These are phyloP conservation scores for Gila orcuttii DNA, from an alignment of 2,113 vertebrate species.

Conservation along the genomic window DNA sequence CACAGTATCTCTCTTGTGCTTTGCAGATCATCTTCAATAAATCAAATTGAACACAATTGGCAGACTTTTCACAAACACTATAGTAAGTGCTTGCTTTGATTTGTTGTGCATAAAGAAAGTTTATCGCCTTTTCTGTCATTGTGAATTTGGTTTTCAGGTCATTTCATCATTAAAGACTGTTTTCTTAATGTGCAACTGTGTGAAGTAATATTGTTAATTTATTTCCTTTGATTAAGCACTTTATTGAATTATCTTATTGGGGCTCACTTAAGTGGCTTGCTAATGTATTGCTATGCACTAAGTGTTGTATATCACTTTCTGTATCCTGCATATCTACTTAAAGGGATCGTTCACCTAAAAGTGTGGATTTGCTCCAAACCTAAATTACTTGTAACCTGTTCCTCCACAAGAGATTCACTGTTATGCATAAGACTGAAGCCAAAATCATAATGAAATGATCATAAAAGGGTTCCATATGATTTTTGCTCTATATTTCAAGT, in stretches of 20 bases:
- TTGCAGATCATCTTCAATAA: not conserved
- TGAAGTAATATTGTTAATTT: constrained; percentile 3
- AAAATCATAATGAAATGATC: not conserved
- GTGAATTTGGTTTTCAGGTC: not conserved
- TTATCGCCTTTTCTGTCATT: not conserved
- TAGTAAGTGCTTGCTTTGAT: constrained; percentile 10
- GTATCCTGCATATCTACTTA: not conserved
- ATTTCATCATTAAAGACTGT: not conserved
- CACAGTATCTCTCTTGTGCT: not conserved
- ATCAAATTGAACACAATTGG: constrained; percentile 30
- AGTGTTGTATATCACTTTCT: constrained; percentile 26
- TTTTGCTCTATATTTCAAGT: not conserved
- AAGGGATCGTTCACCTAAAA: not conserved
- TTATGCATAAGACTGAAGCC: not conserved
- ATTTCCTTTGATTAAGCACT: not conserved
- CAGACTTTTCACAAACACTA: not conserved
- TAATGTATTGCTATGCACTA: constrained; percentile 42
- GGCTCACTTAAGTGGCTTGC: constrained; percentile 27
- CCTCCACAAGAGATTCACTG: not conserved
- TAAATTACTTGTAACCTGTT: not conserved
- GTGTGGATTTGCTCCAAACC: not conserved
- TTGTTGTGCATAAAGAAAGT: not conserved
- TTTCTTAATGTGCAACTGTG: not conserved
- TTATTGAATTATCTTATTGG: constrained; percentile 11
- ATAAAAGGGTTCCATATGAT: not conserved